Conservation (phyloP, 1,140 invertebrate species). For the Ylistrum balloti region DNA sequence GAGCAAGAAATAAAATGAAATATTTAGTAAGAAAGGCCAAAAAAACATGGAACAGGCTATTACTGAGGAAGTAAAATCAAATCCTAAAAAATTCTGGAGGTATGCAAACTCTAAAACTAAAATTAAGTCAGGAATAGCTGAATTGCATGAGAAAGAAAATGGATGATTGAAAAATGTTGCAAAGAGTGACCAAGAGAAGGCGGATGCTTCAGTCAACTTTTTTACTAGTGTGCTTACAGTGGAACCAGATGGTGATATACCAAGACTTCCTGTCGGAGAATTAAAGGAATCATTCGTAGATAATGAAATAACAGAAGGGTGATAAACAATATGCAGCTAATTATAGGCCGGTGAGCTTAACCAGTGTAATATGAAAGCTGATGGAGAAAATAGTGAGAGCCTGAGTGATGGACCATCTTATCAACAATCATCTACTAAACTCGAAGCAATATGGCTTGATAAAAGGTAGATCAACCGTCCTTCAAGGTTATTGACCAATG, state of each 20-base stretch:
- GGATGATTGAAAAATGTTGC: neutral
- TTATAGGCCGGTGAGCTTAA: neutral
- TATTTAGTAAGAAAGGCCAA: neutral
- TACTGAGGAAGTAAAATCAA: neutral
- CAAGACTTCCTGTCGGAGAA: neutral
- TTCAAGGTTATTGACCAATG: slow-evolving; percentile 17
- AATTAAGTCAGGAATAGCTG: neutral
- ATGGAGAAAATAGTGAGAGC: neutral
- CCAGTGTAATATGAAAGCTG: neutral
- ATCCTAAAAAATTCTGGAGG: neutral
- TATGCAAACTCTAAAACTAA: neutral
- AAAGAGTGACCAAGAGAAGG: neutral
- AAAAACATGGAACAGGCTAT: neutral
- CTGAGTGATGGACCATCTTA: neutral
- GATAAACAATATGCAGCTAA: neutral
- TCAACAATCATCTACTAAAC: neutral
- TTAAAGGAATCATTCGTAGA: neutral
- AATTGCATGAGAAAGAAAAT: neutral
- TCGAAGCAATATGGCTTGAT: slow-evolving; percentile 3
- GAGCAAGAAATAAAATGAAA: too few species aligned
- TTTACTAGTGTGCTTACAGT: slow-evolving; percentile 28
- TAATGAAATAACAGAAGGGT: neutral
- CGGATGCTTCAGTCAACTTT: neutral
- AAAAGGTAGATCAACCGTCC: neutral
- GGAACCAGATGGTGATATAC: slow-evolving; percentile 36